Percentiles rank a stretch among this genome's conserved stretches.
Conservation (phyloP, 2,113 vertebrate genomes). For the Chunga burmeisteri region DNA sequence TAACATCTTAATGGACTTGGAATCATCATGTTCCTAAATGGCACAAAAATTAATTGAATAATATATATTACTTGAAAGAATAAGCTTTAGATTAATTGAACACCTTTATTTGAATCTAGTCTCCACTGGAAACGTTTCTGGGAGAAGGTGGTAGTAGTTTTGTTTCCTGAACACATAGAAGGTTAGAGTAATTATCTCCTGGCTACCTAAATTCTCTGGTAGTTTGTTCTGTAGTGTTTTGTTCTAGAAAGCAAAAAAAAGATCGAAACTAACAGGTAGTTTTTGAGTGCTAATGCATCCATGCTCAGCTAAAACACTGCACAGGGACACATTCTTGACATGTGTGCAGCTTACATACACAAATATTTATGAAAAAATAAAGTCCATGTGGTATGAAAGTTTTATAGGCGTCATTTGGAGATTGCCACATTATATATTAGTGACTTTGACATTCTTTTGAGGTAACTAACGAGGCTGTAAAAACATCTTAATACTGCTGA, state of each 20-base stretch:
- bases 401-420: not conserved
- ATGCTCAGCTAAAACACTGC: not conserved
- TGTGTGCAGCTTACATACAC: not conserved
- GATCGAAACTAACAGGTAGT: not conserved
- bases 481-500: conserved; percentile 1
- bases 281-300: not conserved
- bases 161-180: not conserved
- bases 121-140: not conserved
- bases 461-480: not conserved
- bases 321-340: not conserved
- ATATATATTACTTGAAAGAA: not conserved
- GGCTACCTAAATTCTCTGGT: not conserved
- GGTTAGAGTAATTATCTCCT: not conserved
- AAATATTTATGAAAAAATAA: not conserved
- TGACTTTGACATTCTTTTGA: not conserved
- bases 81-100: not conserved
- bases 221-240: not conserved
- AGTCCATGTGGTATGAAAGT: not conserved
- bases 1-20: not conserved
- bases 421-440: not conserved
- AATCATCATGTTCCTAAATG: not conserved
- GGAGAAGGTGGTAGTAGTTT: not conserved
- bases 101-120: not conserved
- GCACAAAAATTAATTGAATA: not conserved
- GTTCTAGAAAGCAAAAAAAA: not conserved